Base-by-base conservation (phyloP, 2,888 invertebrate species). In the Actias luna region DNA sequence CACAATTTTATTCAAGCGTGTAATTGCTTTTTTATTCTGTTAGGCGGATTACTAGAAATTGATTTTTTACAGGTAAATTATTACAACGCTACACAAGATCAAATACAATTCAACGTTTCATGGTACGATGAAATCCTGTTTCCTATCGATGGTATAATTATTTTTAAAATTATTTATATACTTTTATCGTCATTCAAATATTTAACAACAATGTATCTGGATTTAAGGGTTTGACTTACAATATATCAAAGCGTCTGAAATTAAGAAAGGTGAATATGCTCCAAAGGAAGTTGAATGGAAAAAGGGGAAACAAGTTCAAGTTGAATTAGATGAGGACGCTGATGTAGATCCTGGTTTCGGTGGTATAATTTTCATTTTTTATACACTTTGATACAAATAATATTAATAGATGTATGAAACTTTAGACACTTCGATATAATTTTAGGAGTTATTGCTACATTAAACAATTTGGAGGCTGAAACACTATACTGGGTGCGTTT, bases 401-500 rank as follows among this genome's bases (percentile, higher is more conserved):
- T 42, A 25, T 36, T 25, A 59, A 25, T 1, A 18, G 5, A n/a
- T 8, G 10, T 36, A 14, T 7, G 16, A 16, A 16, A 31, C 0
- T 31, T 8, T 25, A 36, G 36, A 46, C n/a, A 59, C 58, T 42
- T 61, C n/a, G 36, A 25, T 59, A 42, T 27, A 42, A 58, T 72
- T 74, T 31, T 68, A 88, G 89, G 71, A 31, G 16, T 76, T 12
- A 4, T 67, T 31, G 64, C 80, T 0, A 66, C 64, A 12, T 35
- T 88, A 29, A 42, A 63, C 0, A 68, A 75, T 52, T 74, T 91
- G 62, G 76, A 82, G 18, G 72, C 74, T 33, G 78, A 80, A 16
- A 83, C 85, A 0, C 72, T 78, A 5, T 90, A 90, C 60, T 85
- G 82, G 79, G 46, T 87, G 0, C 80, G 88, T 12, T 57, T 89